Percentiles rank a stretch among this genome's conserved stretches.
Evolutionary conservation across 2,888 invertebrate genomes (phyloP).

Genomic region (Meta bourneti): DNA sequence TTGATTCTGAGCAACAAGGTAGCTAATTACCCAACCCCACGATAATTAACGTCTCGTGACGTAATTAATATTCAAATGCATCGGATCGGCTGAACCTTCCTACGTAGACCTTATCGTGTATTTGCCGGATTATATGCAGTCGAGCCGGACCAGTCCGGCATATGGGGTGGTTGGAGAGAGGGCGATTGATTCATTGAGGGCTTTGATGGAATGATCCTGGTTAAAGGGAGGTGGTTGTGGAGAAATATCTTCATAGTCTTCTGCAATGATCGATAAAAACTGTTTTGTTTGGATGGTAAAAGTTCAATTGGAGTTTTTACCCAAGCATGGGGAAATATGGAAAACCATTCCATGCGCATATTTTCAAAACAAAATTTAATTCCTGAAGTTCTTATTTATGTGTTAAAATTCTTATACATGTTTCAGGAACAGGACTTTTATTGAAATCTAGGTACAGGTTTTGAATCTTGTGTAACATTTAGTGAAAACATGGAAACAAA

Average conservation of each 20-base stretch:
- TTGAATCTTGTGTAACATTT: too few species aligned
- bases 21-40: slow-evolving; percentile 60
- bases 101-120: slow-evolving; percentile 58
- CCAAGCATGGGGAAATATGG: too few species aligned
- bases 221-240: not conserved
- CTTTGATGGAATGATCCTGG: slow-evolving; percentile 13
- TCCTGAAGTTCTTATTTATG: too few species aligned
- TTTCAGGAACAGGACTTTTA: too few species aligned
- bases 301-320: too few species aligned
- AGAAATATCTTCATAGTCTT: not conserved
- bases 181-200: slow-evolving; percentile 1
- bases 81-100: slow-evolving; percentile 43
- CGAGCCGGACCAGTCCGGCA: slow-evolving; percentile 28
- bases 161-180: slow-evolving; percentile 4
- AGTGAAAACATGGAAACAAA: too few species aligned
- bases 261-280: not conserved
- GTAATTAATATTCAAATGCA: slow-evolving; percentile 70
- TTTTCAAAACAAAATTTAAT: too few species aligned
- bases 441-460: too few species aligned
- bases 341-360: too few species aligned
- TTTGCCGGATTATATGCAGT: slow-evolving; percentile 49
- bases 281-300: too few species aligned
- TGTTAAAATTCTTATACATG: too few species aligned
- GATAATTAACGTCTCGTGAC: slow-evolving; percentile 57
- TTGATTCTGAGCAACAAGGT: slow-evolving; percentile 75